These are phyloP conservation scores for Gymnorhina tibicen DNA, from an alignment of 2,113 vertebrate species.

Conservation along the genomic window DNA sequence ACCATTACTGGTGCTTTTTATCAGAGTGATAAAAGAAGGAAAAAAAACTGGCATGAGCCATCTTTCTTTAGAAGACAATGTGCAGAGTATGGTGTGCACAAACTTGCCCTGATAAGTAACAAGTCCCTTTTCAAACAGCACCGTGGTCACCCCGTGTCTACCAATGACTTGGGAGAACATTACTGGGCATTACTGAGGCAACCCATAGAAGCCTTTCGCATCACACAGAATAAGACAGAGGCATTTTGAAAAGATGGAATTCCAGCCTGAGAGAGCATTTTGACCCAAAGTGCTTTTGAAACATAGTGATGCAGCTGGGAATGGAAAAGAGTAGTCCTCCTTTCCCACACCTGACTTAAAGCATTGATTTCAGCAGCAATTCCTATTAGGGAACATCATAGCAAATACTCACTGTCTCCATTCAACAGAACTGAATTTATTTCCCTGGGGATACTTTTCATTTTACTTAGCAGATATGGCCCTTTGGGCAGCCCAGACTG, in stretches of 20 bases:
- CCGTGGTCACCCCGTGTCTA: rapidly evolving
- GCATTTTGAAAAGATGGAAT: background rate
- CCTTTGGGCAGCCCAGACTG: background rate
- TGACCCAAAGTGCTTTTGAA: background rate
- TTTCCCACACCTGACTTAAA: background rate
- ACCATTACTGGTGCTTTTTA: background rate
- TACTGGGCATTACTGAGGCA: background rate
- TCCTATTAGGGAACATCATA: background rate
- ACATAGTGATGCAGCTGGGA: background rate
- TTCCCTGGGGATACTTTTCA: background rate
- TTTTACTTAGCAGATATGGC: background rate
- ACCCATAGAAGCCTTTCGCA: background rate
- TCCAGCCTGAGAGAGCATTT: background rate
- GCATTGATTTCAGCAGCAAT: background rate
- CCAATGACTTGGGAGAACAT: background rate
- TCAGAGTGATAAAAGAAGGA: background rate
- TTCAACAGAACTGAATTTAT: background rate
- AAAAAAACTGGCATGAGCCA: background rate
- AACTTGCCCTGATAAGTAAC: background rate
- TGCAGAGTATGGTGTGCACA: background rate
- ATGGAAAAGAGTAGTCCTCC: background rate
- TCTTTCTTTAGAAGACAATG: background rate
- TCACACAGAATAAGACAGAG: background rate
- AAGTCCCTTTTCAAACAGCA: background rate
- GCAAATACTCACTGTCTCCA: background rate